phyloP scores from a whole-genome alignment of 2,113 vertebrate species.

The Monopterus albus region DNA sequence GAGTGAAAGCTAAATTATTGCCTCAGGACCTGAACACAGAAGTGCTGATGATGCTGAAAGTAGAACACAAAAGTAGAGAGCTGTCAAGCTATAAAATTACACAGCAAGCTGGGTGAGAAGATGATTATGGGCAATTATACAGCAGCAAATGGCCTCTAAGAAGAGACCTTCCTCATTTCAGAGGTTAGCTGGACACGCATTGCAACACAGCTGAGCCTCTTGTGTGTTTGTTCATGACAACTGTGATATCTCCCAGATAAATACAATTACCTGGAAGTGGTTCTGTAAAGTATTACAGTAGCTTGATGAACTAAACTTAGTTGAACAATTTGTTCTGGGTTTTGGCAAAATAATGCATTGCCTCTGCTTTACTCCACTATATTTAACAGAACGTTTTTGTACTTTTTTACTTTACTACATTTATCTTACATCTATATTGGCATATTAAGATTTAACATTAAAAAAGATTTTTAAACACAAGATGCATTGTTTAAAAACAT shows the following conservation, averaged over 20 bases:
- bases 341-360: background rate
- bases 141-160: conserved; percentile 51
- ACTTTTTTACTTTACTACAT: too few relatives aligned
- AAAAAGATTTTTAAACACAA: too few relatives aligned
- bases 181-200: conserved; percentile 34
- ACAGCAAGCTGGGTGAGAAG: conserved; percentile 57
- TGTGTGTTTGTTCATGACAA: conserved; percentile 27
- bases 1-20: conserved; percentile 68
- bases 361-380: background rate
- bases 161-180: conserved; percentile 49
- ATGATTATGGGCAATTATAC: conserved; percentile 76
- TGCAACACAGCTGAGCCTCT: conserved; percentile 15
- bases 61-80: conserved; percentile 62
- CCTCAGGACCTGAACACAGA: conserved; percentile 58
- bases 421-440: too few relatives aligned
- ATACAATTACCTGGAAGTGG: background rate
- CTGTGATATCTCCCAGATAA: background rate
- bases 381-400: background rate
- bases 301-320: background rate
- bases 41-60: conserved; percentile 67
- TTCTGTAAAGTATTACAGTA: background rate
- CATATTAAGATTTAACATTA: background rate
- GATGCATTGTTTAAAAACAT: too few relatives aligned
- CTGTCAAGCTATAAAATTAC: conserved; percentile 70
- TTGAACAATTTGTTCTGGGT: background rate